These are phyloP conservation scores for Phallusia fumigata DNA, from an alignment of 23 tunicate species.

Conservation along the genomic window DNA sequence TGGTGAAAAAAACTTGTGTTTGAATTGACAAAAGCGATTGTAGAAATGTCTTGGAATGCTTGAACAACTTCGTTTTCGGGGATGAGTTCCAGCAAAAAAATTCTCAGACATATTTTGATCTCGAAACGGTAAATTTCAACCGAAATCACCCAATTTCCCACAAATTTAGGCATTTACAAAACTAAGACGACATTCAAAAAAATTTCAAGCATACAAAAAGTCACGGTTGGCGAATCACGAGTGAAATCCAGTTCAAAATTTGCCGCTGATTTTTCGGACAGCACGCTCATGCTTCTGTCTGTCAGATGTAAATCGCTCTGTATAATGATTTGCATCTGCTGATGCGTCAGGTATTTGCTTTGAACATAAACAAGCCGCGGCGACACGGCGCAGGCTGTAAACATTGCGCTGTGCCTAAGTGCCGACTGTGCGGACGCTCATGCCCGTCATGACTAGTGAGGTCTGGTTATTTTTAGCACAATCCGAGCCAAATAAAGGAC, in stretches of 20 bases:
- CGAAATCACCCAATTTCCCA: too few relatives aligned
- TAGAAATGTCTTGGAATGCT: too few relatives aligned
- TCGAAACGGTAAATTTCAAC: too few relatives aligned
- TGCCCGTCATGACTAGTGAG: background rate
- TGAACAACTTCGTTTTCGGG: too few relatives aligned
- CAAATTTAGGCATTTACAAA: too few relatives aligned
- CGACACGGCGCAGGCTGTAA: background rate
- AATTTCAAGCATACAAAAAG: background rate
- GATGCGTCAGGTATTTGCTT: slow-evolving; percentile 4
- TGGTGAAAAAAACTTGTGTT: background rate
- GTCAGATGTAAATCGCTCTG: background rate
- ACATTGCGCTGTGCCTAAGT: background rate
- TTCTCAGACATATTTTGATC: too few relatives aligned
- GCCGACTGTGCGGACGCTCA: background rate
- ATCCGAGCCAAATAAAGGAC: background rate
- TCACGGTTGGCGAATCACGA: background rate
- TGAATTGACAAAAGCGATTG: background rate
- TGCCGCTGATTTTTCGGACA: too few relatives aligned
- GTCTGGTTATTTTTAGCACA: background rate
- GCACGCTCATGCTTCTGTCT: too few relatives aligned
- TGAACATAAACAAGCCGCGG: background rate
- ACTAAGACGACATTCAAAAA: too few relatives aligned
- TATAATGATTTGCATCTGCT: background rate
- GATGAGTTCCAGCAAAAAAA: too few relatives aligned
- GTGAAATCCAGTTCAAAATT: background rate